Base-by-base conservation (phyloP, 1,140 invertebrate genomes). In the Campoletis sonorensis region DNA sequence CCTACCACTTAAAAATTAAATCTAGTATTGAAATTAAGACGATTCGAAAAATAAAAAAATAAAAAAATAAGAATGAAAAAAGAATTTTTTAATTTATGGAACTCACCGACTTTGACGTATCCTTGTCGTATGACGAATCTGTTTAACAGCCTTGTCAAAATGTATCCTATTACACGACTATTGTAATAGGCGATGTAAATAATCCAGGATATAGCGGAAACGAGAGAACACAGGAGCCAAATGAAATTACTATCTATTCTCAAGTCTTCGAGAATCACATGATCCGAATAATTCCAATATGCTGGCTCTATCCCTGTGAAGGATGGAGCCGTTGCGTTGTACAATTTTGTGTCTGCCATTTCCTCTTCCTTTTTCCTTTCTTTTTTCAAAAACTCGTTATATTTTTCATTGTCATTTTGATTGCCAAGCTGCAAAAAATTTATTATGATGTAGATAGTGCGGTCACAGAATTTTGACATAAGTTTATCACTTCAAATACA, bases 111-210 rank as follows among this genome's bases (percentile, higher is more conserved):
- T 94, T 97, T 96, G 86, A 98, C 95, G 92, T 97, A 97, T 83
- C 97, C 97, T 88, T 96, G 94, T 90, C 94, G 95, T 84, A 96
- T 95, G 87, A 97, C 95, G 91, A 98, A 96, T 88, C 95, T 95
- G 92, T 99, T 99, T 27, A 98, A 93, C 70, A 98, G 93, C 91
- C 96, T 96, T 30, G 98, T 98, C 77, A 98, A 92, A 87, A 99
- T 95, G 87, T 96, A 96, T 45, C 98, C 98, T 80, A 98, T 93
- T 5, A 99, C 94, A 84, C 98, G 94, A 30, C 98, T 98, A 91
- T 98, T 98, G 92, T 99, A 99, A 92, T 98, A 99, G 15, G 97
- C 96, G 85, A 98, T 96, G 92, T 99, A 99, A 83, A 98, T 95
- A 45, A 98, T 95, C 98, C 98, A 99, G 33, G 94, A 93, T 85